These are phyloP conservation scores for Trissonchulus sp. DNA, from an alignment of 2,888 invertebrate genomes.

Conservation along the genomic window DNA sequence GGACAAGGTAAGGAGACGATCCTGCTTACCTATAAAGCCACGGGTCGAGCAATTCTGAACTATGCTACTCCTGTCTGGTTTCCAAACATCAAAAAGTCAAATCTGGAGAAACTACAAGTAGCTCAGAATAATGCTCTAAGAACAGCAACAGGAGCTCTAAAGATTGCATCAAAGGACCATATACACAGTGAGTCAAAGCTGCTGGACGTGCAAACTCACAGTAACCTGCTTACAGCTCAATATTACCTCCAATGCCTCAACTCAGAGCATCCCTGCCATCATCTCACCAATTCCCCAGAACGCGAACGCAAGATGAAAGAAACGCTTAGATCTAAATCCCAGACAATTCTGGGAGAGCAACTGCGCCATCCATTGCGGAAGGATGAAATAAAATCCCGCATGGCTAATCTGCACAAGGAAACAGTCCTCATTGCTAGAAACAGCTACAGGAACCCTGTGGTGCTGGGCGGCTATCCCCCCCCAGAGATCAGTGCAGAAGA, in stretches of 20 bases:
- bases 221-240: conserved; percentile 1
- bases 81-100: background rate
- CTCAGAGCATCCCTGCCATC: conserved; percentile 13
- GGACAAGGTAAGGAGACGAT: background rate
- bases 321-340: background rate
- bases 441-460: too few species aligned
- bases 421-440: too few species aligned
- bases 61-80: background rate
- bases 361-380: too few species aligned
- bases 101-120: conserved; percentile 1
- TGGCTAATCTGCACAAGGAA: too few species aligned
- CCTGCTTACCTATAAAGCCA: conserved; percentile 6
- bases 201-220: background rate
- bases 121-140: conserved; percentile 5
- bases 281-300: background rate
- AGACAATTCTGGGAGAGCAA: too few species aligned
- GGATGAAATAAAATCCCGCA: too few species aligned
- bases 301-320: conserved; percentile 10
- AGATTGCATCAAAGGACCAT: background rate
- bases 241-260: conserved; percentile 11
- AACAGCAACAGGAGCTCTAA: background rate
- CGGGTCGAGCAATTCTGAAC: background rate
- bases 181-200: conserved; percentile 3
- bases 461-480: too few species aligned
- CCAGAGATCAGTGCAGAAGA: too few species aligned